Evolutionary conservation across 2,113 vertebrate species (phyloP), one percentile per base, ranked within the genome.

Genomic region (Nematolebias whitei): DNA sequence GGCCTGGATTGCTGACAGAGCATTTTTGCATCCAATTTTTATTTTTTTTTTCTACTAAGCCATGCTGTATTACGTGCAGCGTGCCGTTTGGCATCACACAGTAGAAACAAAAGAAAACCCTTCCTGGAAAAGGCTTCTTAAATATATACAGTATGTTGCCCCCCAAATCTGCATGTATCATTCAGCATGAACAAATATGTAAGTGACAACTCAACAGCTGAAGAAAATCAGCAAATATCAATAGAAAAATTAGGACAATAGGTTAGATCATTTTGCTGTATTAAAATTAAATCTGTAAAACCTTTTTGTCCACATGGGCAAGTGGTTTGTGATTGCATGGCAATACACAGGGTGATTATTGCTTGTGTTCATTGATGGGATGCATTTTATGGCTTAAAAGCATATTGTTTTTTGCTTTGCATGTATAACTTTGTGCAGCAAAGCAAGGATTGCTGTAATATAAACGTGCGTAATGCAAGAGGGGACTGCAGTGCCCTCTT

Each of bases 381-480:
- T 35, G 57, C 2, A 1, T 59, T 47, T 14, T 49, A 57, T 38
- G 57, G 50, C 45, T n/a, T 29, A 53, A 49, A 74, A 66, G 47
- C n/a, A 20, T 13, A n/a, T n/a, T n/a, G 2, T 51, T 59, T 67
- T 55, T 4, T 38, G 49, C 16, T 53, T 41, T 55, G 56, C 52
- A 59, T 51, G 18, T 59, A 50, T 55, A 61, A 65, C 65, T 26
- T 22, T 52, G 14, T 59, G 47, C 32, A 51, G 38, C 44, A 74
- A 67, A 63, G 61, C 65, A 20, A 22, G 22, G 4, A 64, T 48
- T 43, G 51, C 52, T 66, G 65, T 38, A 8, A 22, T 55, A 60
- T 32, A 49, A 75, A 81, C 67, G 73, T 11, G 16, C 68, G 71
- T 74, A 77, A 60, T 43, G 48, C 49, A 79, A 58, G 29, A 9